Evolutionary conservation across 1,140 invertebrate species (phyloP), one percentile per base, ranked within the genome.

Genomic region (Probaryconus sp.): DNA sequence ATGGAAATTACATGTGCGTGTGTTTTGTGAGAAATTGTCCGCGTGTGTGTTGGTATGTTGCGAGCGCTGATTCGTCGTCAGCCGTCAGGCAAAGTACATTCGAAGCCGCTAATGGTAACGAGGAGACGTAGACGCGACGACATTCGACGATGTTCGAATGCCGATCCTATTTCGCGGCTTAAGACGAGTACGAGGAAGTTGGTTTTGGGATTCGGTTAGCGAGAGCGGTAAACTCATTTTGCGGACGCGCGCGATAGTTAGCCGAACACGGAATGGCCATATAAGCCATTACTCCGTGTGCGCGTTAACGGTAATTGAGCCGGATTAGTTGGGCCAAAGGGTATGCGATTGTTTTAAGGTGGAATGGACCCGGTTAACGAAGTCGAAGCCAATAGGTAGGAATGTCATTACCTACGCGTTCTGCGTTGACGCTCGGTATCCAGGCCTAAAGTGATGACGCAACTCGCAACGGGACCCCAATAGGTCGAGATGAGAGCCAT

Each of bases 401-500:
- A 75, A 45, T 50, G 61, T 45, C 33, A 72, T 73, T 78, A 79
- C 76, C 72, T 76, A 78, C 56, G 71, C 67, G 70, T 82, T 77
- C 79, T 74, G 74, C 76, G 77, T 80, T 81, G 79, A 78, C 78
- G 79, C 72, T 80, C 79, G 69, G 79, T 78, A 84, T 83, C 77
- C 80, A 81, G 80, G 81, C 78, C 79, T 86, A 84, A 87, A 87
- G 85, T 84, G 85, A 76, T 87, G 86, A 88, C 84, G 86, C 80
- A 88, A 88, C 84, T 74, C 75, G 79, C 70, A 83, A 85, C 85
- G 85, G 85, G 85, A 86, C 84, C 86, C 85, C 85, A 87, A 88
- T 88, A 87, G 85, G 83, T 85, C 84, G 84, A 87, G 85, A 88
- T 88, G 87, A 87, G 85, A 87, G 85, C 87, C 85, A 88, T 87